Conservation (phyloP, 1,140 invertebrate genomes). For the Harlomillsia oculata region DNA sequence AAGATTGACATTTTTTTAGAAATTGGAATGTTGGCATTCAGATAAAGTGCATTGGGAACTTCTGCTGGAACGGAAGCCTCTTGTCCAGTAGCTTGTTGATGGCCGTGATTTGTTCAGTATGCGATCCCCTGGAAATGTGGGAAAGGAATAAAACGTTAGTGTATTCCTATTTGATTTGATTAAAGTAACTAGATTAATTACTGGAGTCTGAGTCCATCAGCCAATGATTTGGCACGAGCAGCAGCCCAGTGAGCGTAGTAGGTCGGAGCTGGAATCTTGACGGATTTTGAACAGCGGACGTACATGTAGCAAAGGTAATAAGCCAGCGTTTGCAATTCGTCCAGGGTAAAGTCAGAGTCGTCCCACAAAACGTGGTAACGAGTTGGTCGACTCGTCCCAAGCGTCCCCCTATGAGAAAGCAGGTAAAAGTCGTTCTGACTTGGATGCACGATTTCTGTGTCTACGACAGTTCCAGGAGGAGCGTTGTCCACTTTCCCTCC, state of each 20-base stretch:
- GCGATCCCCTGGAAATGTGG: no score
- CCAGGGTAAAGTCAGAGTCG: conserved; percentile 42
- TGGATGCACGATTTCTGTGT: conserved; percentile 41
- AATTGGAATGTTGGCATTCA: no score
- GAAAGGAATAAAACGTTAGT: no score
- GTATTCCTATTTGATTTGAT: no score
- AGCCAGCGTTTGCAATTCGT: conserved; percentile 44
- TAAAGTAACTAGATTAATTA: no score
- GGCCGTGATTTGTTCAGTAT: no score
- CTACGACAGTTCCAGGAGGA: conserved; percentile 45
- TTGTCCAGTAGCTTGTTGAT: no score
- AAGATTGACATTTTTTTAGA: no score
- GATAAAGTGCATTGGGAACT: no score
- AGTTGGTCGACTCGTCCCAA: conserved; percentile 45
- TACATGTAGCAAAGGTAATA: conserved; percentile 47
- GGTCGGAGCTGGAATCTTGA: conserved; percentile 47
- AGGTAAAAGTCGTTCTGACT: conserved; percentile 45
- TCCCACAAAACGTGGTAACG: conserved; percentile 47
- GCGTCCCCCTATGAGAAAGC: conserved; percentile 43
- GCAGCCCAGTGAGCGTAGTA: conserved; percentile 50
- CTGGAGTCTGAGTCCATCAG: conserved; percentile 4
- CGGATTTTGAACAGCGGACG: conserved; percentile 44
- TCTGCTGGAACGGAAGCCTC: no score
- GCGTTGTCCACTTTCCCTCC: conserved; percentile 48
- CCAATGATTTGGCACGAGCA: conserved; percentile 36